A percentile compares a stretch with the other conserved stretches of the same genome.
These are phyloP conservation scores for Enteromius radiatus DNA, from an alignment of 2,797 vertebrate genomes.

Conservation along the genomic window DNA sequence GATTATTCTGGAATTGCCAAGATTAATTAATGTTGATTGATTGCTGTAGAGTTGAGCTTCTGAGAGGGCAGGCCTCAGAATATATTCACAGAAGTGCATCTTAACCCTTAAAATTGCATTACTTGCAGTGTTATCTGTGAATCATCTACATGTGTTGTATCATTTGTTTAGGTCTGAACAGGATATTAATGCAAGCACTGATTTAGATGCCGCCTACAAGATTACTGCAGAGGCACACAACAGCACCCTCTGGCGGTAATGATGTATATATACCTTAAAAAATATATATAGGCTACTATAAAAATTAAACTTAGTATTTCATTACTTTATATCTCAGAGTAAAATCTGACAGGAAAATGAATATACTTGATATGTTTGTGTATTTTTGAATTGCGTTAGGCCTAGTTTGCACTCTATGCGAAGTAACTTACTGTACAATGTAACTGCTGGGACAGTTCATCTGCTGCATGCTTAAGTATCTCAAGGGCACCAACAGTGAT, in stretches of 20 bases:
- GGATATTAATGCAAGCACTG: background rate
- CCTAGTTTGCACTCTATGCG: background rate
- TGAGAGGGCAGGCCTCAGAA: background rate
- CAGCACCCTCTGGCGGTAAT: background rate
- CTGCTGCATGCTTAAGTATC: background rate
- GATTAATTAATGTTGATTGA: background rate
- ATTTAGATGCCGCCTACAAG: background rate
- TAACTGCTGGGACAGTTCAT: background rate
- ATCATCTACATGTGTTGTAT: background rate
- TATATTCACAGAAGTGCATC: background rate
- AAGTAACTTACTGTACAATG: background rate
- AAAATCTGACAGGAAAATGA: background rate
- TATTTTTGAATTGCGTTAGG: background rate
- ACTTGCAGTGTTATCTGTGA: background rate
- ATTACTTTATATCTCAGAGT: background rate
- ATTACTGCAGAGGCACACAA: conserved; percentile 1
- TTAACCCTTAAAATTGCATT: background rate
- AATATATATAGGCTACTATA: background rate
- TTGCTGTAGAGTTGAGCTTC: background rate
- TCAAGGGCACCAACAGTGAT: background rate
- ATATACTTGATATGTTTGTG: background rate
- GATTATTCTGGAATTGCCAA: background rate
- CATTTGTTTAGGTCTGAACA: background rate
- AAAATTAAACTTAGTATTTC: background rate
- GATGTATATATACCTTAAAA: background rate